These are phyloP conservation scores for Drosophila vallismaia DNA, from an alignment of 2,888 invertebrate genomes.

Conservation along the genomic window DNA sequence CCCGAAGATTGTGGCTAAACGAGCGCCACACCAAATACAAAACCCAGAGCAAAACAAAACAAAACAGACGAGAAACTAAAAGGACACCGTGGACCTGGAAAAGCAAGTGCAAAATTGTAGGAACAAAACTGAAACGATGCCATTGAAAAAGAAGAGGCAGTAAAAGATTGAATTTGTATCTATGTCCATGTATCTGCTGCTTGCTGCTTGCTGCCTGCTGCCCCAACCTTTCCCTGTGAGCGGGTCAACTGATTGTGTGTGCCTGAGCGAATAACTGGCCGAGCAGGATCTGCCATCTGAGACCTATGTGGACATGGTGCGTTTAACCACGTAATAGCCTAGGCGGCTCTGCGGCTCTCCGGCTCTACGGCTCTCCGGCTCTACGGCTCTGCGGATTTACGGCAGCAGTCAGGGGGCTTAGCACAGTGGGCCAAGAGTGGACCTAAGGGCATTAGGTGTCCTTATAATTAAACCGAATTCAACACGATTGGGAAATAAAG, in stretches of 20 bases:
- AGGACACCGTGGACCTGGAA: conserved; percentile 20
- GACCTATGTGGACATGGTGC: conserved; percentile 53
- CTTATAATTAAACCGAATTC: conserved; percentile 37
- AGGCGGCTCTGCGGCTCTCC: conserved; percentile 42
- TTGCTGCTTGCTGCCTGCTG: too few relatives aligned
- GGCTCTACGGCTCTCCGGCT: not conserved
- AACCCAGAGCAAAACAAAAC: conserved; percentile 27
- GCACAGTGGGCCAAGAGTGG: conserved; percentile 36
- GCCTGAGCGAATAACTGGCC: conserved; percentile 40
- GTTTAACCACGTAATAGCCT: conserved; percentile 59
- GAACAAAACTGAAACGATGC: conserved; percentile 46
- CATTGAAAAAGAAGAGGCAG: conserved; percentile 43
- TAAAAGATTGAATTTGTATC: conserved; percentile 49
- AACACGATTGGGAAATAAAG: conserved; percentile 29
- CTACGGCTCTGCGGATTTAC: conserved; percentile 40
- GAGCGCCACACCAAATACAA: conserved; percentile 37
- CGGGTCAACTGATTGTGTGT: conserved; percentile 46
- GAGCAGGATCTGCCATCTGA: conserved; percentile 37
- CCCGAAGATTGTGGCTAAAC: conserved; percentile 42
- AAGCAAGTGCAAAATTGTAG: conserved; percentile 48
- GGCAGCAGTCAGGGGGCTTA: conserved; percentile 29
- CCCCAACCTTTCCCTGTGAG: not conserved
- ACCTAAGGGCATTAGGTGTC: conserved; percentile 9
- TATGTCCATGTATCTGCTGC: conserved; percentile 35
- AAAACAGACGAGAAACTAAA: conserved; percentile 24